Base-by-base conservation (phyloP, 2,888 invertebrate genomes). In the Cepaea hortensis region DNA sequence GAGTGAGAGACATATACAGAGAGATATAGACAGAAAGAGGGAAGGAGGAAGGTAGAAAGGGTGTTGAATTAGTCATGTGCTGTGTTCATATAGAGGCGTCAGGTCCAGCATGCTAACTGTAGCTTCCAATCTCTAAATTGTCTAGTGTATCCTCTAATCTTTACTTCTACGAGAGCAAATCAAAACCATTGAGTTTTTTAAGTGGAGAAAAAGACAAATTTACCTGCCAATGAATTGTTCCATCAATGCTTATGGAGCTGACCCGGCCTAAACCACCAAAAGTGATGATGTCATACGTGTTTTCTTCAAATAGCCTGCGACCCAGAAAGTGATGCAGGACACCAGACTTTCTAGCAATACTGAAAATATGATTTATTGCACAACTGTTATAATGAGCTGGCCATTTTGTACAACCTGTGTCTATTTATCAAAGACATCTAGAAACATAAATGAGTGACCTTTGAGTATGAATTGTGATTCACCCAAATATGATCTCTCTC, bases 151-250 rank as follows among this genome's bases (percentile, higher is more conserved):
- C 35, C 35, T 35, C 1, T 35, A 35, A 35, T 35, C 35, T 35
- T 35, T 35, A 35, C 35, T 35, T 35, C 35, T 35, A 35, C 65
- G 11, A 65, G 18, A 65, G 2, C 9, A 9, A 65, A 15, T 65
- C 18, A 65, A 15, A 65, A 65, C 65, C 65, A 65, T 65, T 11
- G 18, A 65, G 65, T 65, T 35, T 35, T 35, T 35, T 35, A 55
- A 35, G 73, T 7, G 35, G 35, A 11, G 13, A 73, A 23, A 73
- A 35, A 18, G 3, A 62, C 7, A 62, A 23, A 50, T 50, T 62
- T 89, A 93, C 94, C 93, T 93, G 93, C 94, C 94, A 94, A 87
- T 93, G 93, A 70, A 92, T 91, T 84, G 91, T 91, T 48, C 93
- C 93, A 81, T 91, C 90, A 75, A 92, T 89, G 84, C 92, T 92